phyloP scores from a whole-genome alignment of 2,888 invertebrate species.

The Cenopis cana region DNA sequence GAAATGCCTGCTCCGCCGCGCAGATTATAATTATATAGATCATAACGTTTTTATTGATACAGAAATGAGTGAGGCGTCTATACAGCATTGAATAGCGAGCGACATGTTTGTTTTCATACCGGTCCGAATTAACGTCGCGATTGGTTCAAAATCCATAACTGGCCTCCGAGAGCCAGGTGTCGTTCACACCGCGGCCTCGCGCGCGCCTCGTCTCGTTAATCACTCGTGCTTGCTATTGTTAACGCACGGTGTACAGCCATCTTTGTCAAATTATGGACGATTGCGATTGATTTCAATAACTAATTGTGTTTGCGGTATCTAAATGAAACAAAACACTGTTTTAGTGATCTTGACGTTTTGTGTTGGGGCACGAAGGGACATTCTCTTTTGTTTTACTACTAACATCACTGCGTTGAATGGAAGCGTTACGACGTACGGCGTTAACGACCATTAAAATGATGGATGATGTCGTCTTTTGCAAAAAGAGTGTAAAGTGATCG shows the following conservation, averaged over 20 bases:
- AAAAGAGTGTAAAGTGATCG: constrained; percentile 79
- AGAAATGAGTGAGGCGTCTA: constrained; percentile 64
- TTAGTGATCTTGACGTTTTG: constrained; percentile 66
- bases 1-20: constrained; percentile 52
- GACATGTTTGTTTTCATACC: constrained; percentile 84
- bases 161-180: constrained; percentile 85
- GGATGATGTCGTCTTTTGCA: constrained; percentile 80
- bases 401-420: constrained; percentile 78
- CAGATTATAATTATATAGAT: constrained; percentile 54
- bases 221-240: constrained; percentile 84
- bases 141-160: constrained; percentile 85
- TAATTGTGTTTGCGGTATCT: constrained; percentile 69
- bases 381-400: constrained; percentile 81
- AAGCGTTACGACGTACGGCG: constrained; percentile 78
- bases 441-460: constrained; percentile 82
- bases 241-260: constrained; percentile 83
- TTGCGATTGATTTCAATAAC: constrained; percentile 75
- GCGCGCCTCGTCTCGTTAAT: constrained; percentile 83
- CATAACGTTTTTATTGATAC: constrained; percentile 71
- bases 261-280: constrained; percentile 83
- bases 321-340: constrained; percentile 73
- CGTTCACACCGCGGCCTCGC: constrained; percentile 86
- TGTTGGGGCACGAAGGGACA: constrained; percentile 71
- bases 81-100: constrained; percentile 67
- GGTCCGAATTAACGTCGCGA: constrained; percentile 84